Evolutionary conservation across 2,113 vertebrate species (phyloP).

Genomic region (Eulacestoma nigropectus): DNA sequence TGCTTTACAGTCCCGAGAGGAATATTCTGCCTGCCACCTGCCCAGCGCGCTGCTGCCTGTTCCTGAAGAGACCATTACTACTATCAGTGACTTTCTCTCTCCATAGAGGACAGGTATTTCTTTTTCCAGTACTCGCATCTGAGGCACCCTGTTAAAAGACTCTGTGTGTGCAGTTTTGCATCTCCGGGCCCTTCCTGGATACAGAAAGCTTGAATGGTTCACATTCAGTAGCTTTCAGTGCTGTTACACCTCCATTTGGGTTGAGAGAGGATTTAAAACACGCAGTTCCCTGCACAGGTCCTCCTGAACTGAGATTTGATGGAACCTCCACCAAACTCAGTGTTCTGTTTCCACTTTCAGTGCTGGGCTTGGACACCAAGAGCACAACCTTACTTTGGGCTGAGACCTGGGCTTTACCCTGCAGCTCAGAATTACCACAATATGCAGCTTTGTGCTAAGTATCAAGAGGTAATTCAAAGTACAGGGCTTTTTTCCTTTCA

Average conservation of each 20-base stretch:
- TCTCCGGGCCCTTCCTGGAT: neutral
- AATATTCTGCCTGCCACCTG: neutral
- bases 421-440: neutral
- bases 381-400: neutral
- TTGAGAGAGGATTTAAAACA: neutral
- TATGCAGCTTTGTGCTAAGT: neutral
- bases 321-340: neutral
- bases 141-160: neutral
- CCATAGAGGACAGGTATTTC: neutral
- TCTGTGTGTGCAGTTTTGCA: neutral
- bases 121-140: neutral
- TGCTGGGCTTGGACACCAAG: neutral
- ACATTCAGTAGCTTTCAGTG: neutral
- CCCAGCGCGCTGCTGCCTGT: neutral
- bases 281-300: neutral
- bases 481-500: neutral
- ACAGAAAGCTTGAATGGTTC: neutral
- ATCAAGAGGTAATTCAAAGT: neutral
- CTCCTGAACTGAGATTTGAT: neutral
- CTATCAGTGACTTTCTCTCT: neutral
- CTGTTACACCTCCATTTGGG: neutral
- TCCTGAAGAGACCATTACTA: neutral
- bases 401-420: neutral
- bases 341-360: rapidly evolving
- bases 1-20: neutral